Conservation (phyloP, 2,113 vertebrate genomes). For the Bubo bubo region DNA sequence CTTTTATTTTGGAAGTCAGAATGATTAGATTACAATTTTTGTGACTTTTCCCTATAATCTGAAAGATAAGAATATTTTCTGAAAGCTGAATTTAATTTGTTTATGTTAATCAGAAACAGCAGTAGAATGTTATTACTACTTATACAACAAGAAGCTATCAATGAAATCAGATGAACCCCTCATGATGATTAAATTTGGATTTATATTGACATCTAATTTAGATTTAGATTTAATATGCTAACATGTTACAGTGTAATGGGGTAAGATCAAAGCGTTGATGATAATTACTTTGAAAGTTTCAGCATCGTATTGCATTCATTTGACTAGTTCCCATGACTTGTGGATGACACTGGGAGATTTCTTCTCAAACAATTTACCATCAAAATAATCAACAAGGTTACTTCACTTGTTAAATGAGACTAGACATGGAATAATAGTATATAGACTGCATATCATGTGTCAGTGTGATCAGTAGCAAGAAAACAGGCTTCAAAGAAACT, state of each 20-base stretch:
- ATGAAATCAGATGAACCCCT: constrained; percentile 10
- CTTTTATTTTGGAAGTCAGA: not conserved
- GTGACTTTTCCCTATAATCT: not conserved
- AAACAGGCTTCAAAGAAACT: not conserved
- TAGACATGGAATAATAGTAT: not conserved
- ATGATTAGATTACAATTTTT: not conserved
- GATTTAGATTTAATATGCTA: constrained; percentile 33
- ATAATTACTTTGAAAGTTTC: constrained; percentile 10
- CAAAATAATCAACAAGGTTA: not conserved
- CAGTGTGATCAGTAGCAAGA: not conserved
- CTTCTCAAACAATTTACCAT: not conserved
- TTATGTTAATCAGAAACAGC: constrained; percentile 11
- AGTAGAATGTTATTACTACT: constrained; percentile 5
- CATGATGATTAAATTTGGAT: constrained; percentile 36
- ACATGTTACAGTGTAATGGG: not conserved
- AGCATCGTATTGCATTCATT: not conserved
- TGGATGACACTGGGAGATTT: not conserved
- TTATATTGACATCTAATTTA: constrained; percentile 39
- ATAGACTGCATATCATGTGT: not conserved
- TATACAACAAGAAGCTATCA: not conserved
- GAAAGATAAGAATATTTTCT: not conserved
- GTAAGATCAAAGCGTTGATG: not conserved
- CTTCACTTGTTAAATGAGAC: not conserved
- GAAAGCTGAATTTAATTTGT: constrained; percentile 25
- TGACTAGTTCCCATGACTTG: not conserved